Evolutionary conservation across 2,113 vertebrate genomes (phyloP), one percentile per base, ranked within the genome.

Genomic region (Sisor rabdophorus): DNA sequence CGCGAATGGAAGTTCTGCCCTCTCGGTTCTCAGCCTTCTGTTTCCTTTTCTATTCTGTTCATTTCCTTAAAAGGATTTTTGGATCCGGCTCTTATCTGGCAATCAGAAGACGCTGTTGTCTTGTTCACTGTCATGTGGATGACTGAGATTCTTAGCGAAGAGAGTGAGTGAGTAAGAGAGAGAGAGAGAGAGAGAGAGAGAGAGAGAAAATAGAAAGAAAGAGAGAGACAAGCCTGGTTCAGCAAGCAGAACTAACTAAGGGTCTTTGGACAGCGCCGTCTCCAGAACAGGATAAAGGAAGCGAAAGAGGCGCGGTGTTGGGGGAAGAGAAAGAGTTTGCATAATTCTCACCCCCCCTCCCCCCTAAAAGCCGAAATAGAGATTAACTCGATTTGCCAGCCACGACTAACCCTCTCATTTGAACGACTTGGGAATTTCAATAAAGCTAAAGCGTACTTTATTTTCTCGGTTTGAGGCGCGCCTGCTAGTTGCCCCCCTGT

Each of bases 361-460:
- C 32, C 32, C 32, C 32, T 36, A 77, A 67, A 59, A 80, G 72
- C 68, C 47, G 78, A 76, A 64, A 71, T 59, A 81, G 80, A 82
- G 80, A 80, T 85, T 64, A 83, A 79, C 61, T 73, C 77, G 20
- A 81, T 83, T 78, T 78, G 60, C 80, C 76, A 75, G 65, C 80
- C 73, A 83, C 75, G 73, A 85, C 74, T 72, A 80, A 82, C 77
- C 63, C 50, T 78, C 75, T 86, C 60, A 83, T 86, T 86, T 84
- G 58, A 77, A 60, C 78, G 84, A 83, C 70, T 64, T 67, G 84
- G 82, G 82, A 84, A 85, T 86, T 86, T 85, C 77, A 87, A 87
- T 86, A 85, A 86, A 83, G 79, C 77, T 85, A 85, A 87, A 82
- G 83, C 75, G 59, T 82, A 86, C 83, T 87, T 87, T 84, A 87